Conservation (phyloP, 2,113 vertebrate genomes). For the Tetraodon nigroviridis region DNA sequence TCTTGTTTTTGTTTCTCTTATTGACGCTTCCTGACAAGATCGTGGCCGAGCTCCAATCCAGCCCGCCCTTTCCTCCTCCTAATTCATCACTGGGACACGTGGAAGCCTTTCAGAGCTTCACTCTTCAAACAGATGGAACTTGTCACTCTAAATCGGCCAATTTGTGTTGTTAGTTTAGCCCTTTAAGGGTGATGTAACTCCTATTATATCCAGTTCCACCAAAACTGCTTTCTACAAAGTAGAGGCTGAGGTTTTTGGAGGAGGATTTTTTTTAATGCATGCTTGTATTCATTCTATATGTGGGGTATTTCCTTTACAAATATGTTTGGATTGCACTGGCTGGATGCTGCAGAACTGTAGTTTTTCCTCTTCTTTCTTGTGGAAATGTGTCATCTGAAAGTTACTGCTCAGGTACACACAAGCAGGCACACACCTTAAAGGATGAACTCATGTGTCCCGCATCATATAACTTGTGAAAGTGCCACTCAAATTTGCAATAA, state of each 20-base stretch:
- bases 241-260: slow-evolving; percentile 26
- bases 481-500: too few relatives aligned
- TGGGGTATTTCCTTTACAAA: slow-evolving; percentile 9
- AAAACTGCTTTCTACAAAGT: slow-evolving; percentile 8
- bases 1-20: slow-evolving; percentile 6
- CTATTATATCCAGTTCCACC: slow-evolving; percentile 1
- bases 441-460: too few relatives aligned
- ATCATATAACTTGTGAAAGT: too few relatives aligned
- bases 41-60: too few relatives aligned
- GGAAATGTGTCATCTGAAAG: neutral
- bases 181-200: slow-evolving; percentile 2
- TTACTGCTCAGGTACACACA: neutral
- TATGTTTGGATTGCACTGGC: slow-evolving; percentile 4
- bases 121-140: slow-evolving; percentile 2
- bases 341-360: neutral
- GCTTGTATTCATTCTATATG: slow-evolving; percentile 24
- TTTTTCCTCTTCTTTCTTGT: neutral
- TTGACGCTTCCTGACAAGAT: slow-evolving; percentile 1
- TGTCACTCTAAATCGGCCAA: slow-evolving; percentile 8
- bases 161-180: slow-evolving; percentile 10
- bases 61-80: neutral
- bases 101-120: slow-evolving; percentile 20
- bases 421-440: too few relatives aligned
- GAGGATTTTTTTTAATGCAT: neutral
- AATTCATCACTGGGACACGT: slow-evolving; percentile 16